phyloP scores from a whole-genome alignment of 2,113 vertebrate species.

The Patagioenas fasciata region DNA sequence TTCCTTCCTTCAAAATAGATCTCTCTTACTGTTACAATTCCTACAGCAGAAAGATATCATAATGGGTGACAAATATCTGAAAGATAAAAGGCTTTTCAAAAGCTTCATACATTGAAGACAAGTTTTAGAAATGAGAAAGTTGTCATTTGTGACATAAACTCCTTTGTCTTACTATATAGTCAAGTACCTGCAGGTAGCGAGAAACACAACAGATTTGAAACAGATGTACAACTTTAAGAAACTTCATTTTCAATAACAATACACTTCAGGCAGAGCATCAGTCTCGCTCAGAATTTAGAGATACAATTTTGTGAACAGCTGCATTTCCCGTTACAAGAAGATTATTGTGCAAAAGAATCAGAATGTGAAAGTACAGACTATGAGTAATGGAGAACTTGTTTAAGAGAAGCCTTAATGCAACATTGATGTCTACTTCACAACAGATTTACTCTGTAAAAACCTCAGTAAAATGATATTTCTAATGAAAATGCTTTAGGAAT shows the following conservation, averaged over 20 bases:
- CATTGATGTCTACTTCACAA: background rate
- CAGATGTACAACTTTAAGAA: background rate
- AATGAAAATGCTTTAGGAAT: background rate
- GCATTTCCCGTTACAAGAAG: background rate
- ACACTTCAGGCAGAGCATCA: background rate
- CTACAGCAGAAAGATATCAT: background rate
- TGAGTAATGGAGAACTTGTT: background rate
- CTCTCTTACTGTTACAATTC: background rate
- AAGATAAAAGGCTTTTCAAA: slow-evolving; percentile 46
- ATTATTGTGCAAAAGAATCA: background rate
- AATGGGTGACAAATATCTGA: background rate
- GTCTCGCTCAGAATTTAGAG: background rate
- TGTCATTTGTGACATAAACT: slow-evolving; percentile 11
- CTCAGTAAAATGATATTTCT: background rate
- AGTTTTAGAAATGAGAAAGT: background rate
- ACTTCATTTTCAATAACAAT: background rate
- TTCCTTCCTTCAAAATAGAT: background rate
- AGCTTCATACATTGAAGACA: background rate
- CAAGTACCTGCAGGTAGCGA: background rate
- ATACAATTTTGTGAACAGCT: background rate
- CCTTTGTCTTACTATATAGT: background rate
- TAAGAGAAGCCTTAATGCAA: background rate
- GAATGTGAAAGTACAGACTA: background rate
- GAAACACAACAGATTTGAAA: background rate
- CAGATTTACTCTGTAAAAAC: background rate